Evolutionary conservation across 2,797 vertebrate genomes (phyloP), one percentile per base, ranked within the genome.

Genomic region (Syngnathus rostellatus): DNA sequence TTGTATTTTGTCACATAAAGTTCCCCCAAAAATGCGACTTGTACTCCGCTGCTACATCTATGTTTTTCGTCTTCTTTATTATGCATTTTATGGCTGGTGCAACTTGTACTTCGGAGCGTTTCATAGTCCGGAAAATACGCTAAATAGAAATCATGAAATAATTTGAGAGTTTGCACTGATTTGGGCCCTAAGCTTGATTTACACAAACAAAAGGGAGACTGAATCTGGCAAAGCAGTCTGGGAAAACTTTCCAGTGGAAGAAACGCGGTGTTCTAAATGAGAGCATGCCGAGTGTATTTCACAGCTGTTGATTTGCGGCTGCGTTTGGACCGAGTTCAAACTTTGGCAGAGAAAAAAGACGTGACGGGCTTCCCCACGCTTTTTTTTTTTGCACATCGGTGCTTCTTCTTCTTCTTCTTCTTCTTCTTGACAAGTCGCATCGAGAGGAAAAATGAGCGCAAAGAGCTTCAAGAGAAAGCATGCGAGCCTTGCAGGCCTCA

Each of bases 401-500:
- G 10, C 51, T 25, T 54, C 51, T 54, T 54, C 23, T 25, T 12
- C 53, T 55, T 25, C 51, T 25, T 54, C 51, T 54, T 54, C 23
- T 25, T 12, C 53, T 55, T 25, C 54, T 57, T 57, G 60, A 62
- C 40, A 62, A 62, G n/a, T 62, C 45, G 60, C 60, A 45, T 40
- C 21, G 5, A 37, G 2, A 23, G 60, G 60, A 23, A 43, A 60
- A 60, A 41, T 23, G 40, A 43, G 60, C 2, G n/a, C 7, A 2
- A 40, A 81, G 5, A 38, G n/a, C 17, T 7, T 31, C 31, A 31
- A 31, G 58, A 5, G 4, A 19, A 80, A 84, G 17, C 62, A 37
- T 74, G 54, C 62, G 70, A 37, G 45, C 73, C 64, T 11, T 6
- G 68, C 67, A 74, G 68, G 59, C 17, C 81, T 79, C 62, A 65